A percentile compares a stretch with the other conserved stretches of the same genome.
Evolutionary conservation across 2,113 vertebrate species (phyloP).

Genomic region (Mola mola): DNA sequence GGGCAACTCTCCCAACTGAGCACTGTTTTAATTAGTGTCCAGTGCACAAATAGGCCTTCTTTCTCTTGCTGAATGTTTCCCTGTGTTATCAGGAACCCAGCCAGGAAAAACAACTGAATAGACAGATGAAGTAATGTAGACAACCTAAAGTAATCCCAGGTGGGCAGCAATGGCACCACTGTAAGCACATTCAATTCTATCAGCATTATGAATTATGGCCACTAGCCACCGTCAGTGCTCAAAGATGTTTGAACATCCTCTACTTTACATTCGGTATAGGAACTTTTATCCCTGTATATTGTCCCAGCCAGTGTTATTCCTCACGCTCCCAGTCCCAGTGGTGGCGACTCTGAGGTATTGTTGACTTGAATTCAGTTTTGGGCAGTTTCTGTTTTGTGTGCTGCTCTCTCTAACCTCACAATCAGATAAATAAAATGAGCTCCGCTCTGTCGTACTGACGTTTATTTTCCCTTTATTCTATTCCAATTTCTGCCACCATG

Average conservation of each 20-base stretch:
- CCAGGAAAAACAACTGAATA: slow-evolving; percentile 57
- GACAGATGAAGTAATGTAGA: slow-evolving; percentile 67
- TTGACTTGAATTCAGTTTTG: slow-evolving; percentile 49
- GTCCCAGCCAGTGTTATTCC: slow-evolving; percentile 56
- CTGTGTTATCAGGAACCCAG: slow-evolving; percentile 71
- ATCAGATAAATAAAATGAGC: slow-evolving; percentile 46
- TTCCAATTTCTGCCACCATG: slow-evolving; percentile 14
- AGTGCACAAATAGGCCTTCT: slow-evolving; percentile 73
- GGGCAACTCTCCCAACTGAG: slow-evolving; percentile 71
- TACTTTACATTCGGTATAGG: slow-evolving; percentile 42
- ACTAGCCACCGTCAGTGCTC: slow-evolving; percentile 48
- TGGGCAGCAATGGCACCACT: slow-evolving; percentile 63
- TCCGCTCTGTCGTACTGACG: slow-evolving; percentile 45
- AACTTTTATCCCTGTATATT: slow-evolving; percentile 68
- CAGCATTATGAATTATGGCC: slow-evolving; percentile 67
- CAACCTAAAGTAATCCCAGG: slow-evolving; percentile 74
- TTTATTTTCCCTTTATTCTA: slow-evolving; percentile 41
- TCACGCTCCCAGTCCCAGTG: slow-evolving; percentile 53
- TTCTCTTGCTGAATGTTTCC: slow-evolving; percentile 62
- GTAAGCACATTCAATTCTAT: slow-evolving; percentile 69
- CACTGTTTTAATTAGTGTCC: slow-evolving; percentile 82
- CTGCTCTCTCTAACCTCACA: slow-evolving; percentile 39
- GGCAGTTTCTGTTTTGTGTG: slow-evolving; percentile 39
- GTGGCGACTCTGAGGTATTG: slow-evolving; percentile 61
- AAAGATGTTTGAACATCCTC: slow-evolving; percentile 50